Evolutionary conservation across 2,113 vertebrate species (phyloP).

Genomic region (Ochotona princeps): DNA sequence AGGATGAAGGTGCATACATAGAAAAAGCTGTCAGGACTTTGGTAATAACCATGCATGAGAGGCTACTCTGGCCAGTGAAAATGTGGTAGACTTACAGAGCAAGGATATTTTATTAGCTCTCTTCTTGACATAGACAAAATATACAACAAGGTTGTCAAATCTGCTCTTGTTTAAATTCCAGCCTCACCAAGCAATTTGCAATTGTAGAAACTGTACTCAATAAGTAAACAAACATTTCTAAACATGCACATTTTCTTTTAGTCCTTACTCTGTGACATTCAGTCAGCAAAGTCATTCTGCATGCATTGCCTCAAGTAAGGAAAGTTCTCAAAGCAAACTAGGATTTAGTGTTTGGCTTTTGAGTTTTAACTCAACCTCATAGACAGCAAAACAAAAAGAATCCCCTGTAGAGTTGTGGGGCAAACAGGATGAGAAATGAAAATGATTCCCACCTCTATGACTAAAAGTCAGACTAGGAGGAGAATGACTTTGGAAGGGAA

Average conservation of each 20-base stretch:
- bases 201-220: background rate
- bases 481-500: background rate
- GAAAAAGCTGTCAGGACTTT: background rate
- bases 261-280: background rate
- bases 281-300: background rate
- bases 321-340: background rate
- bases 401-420: background rate
- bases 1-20: background rate
- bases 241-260: background rate
- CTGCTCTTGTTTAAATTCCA: background rate
- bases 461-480: background rate
- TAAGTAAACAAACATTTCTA: constrained; percentile 31
- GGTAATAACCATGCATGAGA: background rate
- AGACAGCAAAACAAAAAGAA: constrained; percentile 11
- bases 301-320: constrained; percentile 8
- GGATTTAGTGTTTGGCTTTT: background rate
- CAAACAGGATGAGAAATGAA: background rate
- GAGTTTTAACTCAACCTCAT: constrained; percentile 17
- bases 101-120: background rate
- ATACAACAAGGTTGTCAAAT: background rate
- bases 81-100: background rate
- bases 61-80: background rate
- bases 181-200: background rate
- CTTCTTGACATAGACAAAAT: background rate
- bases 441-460: background rate